A percentile compares a stretch with the other conserved stretches of the same genome.
These are phyloP conservation scores for cattle (Bos taurus) DNA, from an alignment of 2,113 vertebrate genomes.

Conservation along the genomic window ARS-UCD2.0 NC_037343.1:79775001-79775500, in stretches of 20 bases:
- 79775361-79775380: not conserved
- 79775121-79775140: not conserved
- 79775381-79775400: not conserved
- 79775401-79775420: not conserved
- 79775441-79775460: not conserved
- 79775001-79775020: not conserved
- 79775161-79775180: not conserved
- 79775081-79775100: not conserved
- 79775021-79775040: not conserved
- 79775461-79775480: not conserved
- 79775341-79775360: not conserved
- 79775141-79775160: not conserved
- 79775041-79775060: not conserved
- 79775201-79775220: not conserved
- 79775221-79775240: not conserved
- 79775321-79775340: not conserved
- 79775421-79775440: not conserved
- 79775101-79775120: not conserved
- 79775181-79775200: fast-evolving
- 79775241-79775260: not conserved
- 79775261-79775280: not conserved
- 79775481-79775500: not conserved
- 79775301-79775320: not conserved
- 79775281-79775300: too few relatives aligned
- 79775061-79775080: not conserved